A percentile compares a stretch with the other conserved stretches of the same genome.
phyloP scores from a whole-genome alignment of 2,113 vertebrate genomes.

The Gavialis gangeticus region DNA sequence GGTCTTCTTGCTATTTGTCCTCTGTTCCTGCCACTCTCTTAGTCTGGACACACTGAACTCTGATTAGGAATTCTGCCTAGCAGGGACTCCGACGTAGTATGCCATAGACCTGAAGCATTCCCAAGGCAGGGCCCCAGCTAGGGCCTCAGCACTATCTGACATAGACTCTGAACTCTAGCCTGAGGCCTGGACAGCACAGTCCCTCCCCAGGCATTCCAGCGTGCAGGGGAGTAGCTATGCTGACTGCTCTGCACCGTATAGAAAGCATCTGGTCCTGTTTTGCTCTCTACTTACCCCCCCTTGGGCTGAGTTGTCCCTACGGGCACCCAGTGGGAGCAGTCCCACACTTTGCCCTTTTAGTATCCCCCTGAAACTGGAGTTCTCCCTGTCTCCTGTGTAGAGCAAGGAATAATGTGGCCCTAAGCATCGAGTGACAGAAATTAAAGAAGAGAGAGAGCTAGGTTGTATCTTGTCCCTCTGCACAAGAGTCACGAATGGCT shows the following conservation, averaged over 20 bases:
- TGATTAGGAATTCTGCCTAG: background rate
- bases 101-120: background rate
- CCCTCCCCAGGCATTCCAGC: background rate
- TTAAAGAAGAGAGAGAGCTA: background rate
- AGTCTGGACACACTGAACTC: background rate
- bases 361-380: too few relatives aligned
- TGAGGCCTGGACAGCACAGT: background rate
- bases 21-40: background rate
- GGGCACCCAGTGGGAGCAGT: background rate
- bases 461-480: background rate
- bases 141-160: background rate
- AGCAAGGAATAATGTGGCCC: background rate
- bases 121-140: background rate
- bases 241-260: background rate
- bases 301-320: background rate
- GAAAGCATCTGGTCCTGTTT: background rate
- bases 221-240: background rate
- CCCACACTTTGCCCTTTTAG: background rate
- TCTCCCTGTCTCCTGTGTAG: too few relatives aligned
- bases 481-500: background rate
- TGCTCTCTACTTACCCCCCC: background rate
- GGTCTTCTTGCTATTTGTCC: background rate
- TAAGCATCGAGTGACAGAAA: background rate
- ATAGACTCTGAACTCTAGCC: background rate
- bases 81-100: background rate